Percentiles rank a stretch among this genome's conserved stretches.
Evolutionary conservation across 1,140 invertebrate species (phyloP).

Genomic region (Solenopsis fugax): DNA sequence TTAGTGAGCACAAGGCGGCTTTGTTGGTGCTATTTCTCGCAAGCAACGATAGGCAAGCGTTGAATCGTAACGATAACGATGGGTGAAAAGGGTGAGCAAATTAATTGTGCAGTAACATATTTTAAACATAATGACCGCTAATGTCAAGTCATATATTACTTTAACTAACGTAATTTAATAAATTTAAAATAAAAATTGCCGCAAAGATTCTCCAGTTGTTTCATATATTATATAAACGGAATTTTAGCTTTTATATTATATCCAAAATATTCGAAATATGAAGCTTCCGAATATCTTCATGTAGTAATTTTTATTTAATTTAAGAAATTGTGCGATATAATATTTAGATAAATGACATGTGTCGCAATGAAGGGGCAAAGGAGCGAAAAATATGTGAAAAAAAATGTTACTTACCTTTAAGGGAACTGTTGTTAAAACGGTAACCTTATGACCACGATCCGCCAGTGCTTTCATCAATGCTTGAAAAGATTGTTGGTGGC

Average conservation of each 20-base stretch:
- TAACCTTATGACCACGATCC: constrained; percentile 87
- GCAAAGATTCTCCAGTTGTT: neutral
- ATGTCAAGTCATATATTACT: neutral
- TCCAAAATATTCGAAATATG: neutral
- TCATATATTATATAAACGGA: neutral
- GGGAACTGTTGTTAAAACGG: constrained; percentile 87
- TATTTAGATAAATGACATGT: neutral
- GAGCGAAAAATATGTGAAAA: neutral
- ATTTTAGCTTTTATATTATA: neutral
- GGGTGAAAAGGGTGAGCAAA: neutral
- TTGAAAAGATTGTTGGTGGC: constrained; percentile 88
- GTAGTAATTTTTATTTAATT: constrained; percentile 3
- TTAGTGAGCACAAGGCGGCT: constrained; percentile 7
- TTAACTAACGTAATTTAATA: neutral
- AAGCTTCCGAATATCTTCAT: neutral
- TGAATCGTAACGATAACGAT: constrained; percentile 10
- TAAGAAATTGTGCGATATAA: neutral
- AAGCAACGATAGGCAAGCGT: constrained; percentile 6
- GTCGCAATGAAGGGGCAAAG: neutral
- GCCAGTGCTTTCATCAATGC: constrained; percentile 88
- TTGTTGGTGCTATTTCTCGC: constrained; percentile 20
- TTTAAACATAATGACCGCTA: neutral
- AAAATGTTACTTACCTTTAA: constrained; percentile 80
- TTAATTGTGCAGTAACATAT: constrained; percentile 6
- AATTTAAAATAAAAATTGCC: neutral